Conservation (phyloP, 1,140 invertebrate genomes). For the Dysdera silvatica region DNA sequence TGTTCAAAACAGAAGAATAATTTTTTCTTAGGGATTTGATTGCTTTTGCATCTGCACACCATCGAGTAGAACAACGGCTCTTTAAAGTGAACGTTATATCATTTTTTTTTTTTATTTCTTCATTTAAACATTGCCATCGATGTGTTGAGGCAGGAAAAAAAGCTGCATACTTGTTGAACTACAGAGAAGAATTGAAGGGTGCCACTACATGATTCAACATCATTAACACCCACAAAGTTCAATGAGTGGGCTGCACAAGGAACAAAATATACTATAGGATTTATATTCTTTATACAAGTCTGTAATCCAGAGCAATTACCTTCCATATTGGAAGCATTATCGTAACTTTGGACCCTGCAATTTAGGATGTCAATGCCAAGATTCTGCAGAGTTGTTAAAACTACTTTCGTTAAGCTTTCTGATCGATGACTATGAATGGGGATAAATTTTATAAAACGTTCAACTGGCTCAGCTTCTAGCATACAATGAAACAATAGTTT, state of each 20-base stretch:
- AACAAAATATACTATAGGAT: neutral
- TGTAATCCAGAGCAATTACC: slow-evolving; percentile 30
- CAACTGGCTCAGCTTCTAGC: neutral
- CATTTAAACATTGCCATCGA: neutral
- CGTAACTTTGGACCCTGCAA: slow-evolving; percentile 34
- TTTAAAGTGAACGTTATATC: neutral
- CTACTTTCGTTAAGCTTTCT: neutral
- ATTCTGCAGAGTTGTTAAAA: neutral
- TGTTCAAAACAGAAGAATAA: neutral
- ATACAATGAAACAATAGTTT: slow-evolving; percentile 32
- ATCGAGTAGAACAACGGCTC: neutral
- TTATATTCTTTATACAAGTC: neutral
- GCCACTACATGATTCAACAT: neutral
- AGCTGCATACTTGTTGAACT: neutral
- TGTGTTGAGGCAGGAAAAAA: slow-evolving; percentile 1
- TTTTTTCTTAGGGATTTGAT: neutral
- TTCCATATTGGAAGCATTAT: slow-evolving; percentile 35
- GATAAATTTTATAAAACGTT: slow-evolving; percentile 3
- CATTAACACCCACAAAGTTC: neutral
- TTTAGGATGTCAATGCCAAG: slow-evolving; percentile 24
- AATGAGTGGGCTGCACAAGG: too few species aligned
- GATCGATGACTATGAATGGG: neutral
- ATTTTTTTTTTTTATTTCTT: too few species aligned
- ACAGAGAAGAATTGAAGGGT: neutral
- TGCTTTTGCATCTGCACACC: slow-evolving; percentile 3